Evolutionary conservation across 2,113 vertebrate genomes (phyloP).

Genomic region (Pachypanchax playfairii): DNA sequence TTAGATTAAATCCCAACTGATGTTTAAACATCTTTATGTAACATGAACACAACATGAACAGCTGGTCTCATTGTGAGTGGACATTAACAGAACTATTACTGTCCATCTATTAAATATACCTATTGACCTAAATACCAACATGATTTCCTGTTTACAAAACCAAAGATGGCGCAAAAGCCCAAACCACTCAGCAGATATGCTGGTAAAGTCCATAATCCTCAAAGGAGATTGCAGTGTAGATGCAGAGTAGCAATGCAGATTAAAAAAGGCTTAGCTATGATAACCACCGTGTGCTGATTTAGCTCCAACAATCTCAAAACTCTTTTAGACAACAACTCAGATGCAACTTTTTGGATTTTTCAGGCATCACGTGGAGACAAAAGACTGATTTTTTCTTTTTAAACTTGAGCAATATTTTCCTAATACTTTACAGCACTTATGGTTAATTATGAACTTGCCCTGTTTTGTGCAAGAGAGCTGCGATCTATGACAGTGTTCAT

Average conservation of each 20-base stretch:
- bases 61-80: not conserved
- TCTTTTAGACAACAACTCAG: not conserved
- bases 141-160: conserved; percentile 42
- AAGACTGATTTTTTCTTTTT: too few relatives aligned
- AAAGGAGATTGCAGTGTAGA: conserved; percentile 67
- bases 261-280: conserved; percentile 64
- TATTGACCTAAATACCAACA: conserved; percentile 30
- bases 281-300: conserved; percentile 48
- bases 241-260: conserved; percentile 54
- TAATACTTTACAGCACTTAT: too few relatives aligned
- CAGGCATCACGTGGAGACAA: too few relatives aligned
- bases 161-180: conserved; percentile 23
- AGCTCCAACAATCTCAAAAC: conserved; percentile 11
- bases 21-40: too few relatives aligned
- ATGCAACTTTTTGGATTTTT: conserved; percentile 20
- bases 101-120: conserved; percentile 9
- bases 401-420: too few relatives aligned
- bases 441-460: too few relatives aligned
- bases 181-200: conserved; percentile 39
- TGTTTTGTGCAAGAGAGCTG: too few relatives aligned
- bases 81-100: not conserved
- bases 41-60: not conserved
- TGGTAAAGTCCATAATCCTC: conserved; percentile 62
- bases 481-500: not conserved
- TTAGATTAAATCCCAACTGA: too few relatives aligned